These are phyloP conservation scores for Callaeas wilsoni DNA, from an alignment of 2,113 vertebrate species.

Conservation along the genomic window DNA sequence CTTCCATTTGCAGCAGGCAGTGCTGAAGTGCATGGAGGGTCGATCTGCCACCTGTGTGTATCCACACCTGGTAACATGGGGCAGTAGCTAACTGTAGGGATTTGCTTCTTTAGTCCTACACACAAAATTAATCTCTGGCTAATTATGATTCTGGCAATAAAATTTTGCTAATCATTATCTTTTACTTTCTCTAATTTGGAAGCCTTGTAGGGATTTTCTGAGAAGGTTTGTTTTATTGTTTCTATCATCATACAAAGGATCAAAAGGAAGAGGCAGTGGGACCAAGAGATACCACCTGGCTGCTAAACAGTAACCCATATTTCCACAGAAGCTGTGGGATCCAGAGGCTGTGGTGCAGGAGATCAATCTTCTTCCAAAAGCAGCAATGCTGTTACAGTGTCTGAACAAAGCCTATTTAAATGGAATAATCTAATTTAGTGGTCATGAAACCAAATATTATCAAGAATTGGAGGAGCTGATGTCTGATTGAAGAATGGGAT, in stretches of 20 bases:
- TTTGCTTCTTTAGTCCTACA: neutral
- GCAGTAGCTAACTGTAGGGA: neutral
- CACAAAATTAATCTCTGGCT: neutral
- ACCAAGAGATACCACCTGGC: neutral
- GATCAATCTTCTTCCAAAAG: neutral
- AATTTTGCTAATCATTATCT: neutral
- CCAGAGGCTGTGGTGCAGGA: neutral
- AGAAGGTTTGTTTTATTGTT: neutral
- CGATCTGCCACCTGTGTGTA: accelerated
- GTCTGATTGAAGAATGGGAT: neutral
- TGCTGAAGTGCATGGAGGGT: neutral
- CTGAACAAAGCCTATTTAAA: neutral
- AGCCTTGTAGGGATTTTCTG: neutral
- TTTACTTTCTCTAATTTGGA: neutral
- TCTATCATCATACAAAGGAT: neutral
- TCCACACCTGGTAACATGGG: accelerated
- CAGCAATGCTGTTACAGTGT: neutral
- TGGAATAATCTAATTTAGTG: neutral
- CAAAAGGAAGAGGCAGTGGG: neutral
- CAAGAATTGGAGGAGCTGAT: neutral
- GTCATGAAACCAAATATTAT: neutral
- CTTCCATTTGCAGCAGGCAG: neutral
- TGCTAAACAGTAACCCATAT: neutral
- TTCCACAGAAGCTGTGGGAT: neutral
- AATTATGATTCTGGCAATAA: neutral